These are phyloP conservation scores for Pelagia noctiluca DNA, from an alignment of 30 jellyfish, hydroid and myxozoan genomes.

Conservation along the genomic window DNA sequence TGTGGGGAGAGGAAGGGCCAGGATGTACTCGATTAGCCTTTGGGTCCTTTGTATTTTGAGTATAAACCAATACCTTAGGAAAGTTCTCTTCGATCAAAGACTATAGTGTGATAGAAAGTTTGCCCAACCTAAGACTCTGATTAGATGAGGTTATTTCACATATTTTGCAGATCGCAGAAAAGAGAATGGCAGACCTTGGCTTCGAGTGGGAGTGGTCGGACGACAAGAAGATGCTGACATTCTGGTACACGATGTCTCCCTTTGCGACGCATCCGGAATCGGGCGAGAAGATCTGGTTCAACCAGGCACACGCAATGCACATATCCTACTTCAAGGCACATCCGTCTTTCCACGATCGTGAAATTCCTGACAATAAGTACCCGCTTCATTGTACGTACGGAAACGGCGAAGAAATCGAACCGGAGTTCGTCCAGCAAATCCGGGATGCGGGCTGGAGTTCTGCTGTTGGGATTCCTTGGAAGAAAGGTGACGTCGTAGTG, in stretches of 20 bases:
- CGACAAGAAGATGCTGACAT: slow-evolving; percentile 24
- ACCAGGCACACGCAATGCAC: slow-evolving; percentile 84
- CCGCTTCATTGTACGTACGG: slow-evolving; percentile 88
- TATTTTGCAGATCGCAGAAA: slow-evolving; percentile 61
- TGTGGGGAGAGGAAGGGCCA: no score
- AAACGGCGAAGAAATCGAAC: slow-evolving; percentile 91
- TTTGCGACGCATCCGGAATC: slow-evolving; percentile 72
- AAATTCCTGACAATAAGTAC: slow-evolving; percentile 63
- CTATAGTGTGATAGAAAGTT: no score
- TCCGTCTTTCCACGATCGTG: slow-evolving; percentile 56
- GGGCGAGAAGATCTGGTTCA: slow-evolving; percentile 85
- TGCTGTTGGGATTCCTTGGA: slow-evolving; percentile 91
- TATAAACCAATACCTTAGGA: no score
- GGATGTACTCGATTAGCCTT: no score
- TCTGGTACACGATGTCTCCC: slow-evolving; percentile 55
- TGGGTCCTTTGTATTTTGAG: no score
- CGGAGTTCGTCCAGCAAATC: slow-evolving; percentile 69
- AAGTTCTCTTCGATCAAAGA: no score
- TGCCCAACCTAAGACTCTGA: no score
- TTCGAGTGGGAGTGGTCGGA: slow-evolving; percentile 78
- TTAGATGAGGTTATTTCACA: no score
- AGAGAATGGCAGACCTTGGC: slow-evolving; percentile 52
- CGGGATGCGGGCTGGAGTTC: slow-evolving; percentile 82
- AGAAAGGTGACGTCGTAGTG: slow-evolving; percentile 69
- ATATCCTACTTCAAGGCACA: slow-evolving; percentile 72